These are phyloP conservation scores for Zapus hudsonius DNA, from an alignment of 2,113 vertebrate genomes.

Conservation along the genomic window DNA sequence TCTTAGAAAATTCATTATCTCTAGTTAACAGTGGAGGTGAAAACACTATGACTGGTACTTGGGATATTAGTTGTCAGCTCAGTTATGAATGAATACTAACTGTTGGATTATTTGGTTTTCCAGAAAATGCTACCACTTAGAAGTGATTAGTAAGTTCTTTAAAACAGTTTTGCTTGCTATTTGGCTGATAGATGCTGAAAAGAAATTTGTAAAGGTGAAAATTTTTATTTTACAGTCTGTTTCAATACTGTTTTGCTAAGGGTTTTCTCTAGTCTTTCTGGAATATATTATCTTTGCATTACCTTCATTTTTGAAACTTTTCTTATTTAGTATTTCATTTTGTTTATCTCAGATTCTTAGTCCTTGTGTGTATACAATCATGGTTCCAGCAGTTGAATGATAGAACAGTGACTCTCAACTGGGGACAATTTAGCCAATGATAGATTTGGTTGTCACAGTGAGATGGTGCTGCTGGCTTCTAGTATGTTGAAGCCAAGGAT, in stretches of 20 bases:
- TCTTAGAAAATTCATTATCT: slow-evolving; percentile 31
- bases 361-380: neutral
- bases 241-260: neutral
- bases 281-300: slow-evolving; percentile 45
- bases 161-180: slow-evolving; percentile 2
- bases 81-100: neutral
- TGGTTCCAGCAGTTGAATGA: neutral
- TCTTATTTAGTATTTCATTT: neutral
- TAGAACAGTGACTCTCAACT: neutral
- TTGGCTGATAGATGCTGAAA: neutral
- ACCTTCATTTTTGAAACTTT: slow-evolving; percentile 21
- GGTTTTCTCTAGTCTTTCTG: slow-evolving; percentile 22
- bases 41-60: neutral
- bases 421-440: neutral
- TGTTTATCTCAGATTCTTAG: slow-evolving; percentile 12
- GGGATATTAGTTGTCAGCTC: neutral
- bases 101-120: slow-evolving; percentile 28
- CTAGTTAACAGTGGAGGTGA: neutral
- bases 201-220: slow-evolving; percentile 2
- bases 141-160: slow-evolving; percentile 10
- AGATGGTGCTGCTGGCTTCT: neutral
- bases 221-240: slow-evolving; percentile 22
- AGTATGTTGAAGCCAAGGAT: neutral
- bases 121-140: neutral
- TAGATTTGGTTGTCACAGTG: neutral